These are phyloP conservation scores for Prorops nasuta DNA, from an alignment of 1,140 invertebrate species.

Conservation along the genomic window DNA sequence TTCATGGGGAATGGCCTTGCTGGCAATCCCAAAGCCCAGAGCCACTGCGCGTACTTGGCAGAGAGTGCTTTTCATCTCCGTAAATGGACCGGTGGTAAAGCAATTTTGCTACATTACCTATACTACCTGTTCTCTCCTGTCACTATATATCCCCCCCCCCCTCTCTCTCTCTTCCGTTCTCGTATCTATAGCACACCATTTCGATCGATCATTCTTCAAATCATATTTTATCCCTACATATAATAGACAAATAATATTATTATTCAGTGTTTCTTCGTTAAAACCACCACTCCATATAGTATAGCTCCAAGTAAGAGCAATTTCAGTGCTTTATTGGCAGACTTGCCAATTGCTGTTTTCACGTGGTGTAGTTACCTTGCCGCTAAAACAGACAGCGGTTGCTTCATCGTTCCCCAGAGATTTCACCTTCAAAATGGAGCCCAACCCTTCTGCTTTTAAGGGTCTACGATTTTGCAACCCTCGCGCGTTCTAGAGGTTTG, in stretches of 20 bases:
- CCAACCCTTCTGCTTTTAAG: constrained; percentile 11
- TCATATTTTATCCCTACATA: constrained; percentile 9
- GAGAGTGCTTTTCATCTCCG: constrained; percentile 55
- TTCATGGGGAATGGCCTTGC: constrained; percentile 38
- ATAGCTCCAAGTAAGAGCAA: too few species aligned
- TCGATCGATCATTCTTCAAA: neutral
- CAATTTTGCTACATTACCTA: constrained; percentile 56
- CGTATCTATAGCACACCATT: too few species aligned
- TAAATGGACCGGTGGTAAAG: constrained; percentile 55
- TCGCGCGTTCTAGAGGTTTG: neutral
- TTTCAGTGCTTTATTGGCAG: too few species aligned
- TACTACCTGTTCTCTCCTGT: constrained; percentile 23
- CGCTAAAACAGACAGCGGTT: constrained; percentile 26
- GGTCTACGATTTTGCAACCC: constrained; percentile 24
- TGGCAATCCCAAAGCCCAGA: constrained; percentile 32
- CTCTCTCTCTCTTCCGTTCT: constrained; percentile 18
- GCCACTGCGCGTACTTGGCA: constrained; percentile 51
- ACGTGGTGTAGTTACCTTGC: constrained; percentile 18
- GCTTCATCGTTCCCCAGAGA: constrained; percentile 24
- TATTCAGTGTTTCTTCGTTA: too few species aligned
- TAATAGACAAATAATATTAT: too few species aligned
- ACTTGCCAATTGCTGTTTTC: constrained; percentile 18
- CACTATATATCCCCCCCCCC: constrained; percentile 4
- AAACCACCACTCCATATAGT: too few species aligned
- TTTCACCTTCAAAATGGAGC: constrained; percentile 13